phyloP scores from a whole-genome alignment of 2,113 vertebrate species.

The Lamprotornis superbus region DNA sequence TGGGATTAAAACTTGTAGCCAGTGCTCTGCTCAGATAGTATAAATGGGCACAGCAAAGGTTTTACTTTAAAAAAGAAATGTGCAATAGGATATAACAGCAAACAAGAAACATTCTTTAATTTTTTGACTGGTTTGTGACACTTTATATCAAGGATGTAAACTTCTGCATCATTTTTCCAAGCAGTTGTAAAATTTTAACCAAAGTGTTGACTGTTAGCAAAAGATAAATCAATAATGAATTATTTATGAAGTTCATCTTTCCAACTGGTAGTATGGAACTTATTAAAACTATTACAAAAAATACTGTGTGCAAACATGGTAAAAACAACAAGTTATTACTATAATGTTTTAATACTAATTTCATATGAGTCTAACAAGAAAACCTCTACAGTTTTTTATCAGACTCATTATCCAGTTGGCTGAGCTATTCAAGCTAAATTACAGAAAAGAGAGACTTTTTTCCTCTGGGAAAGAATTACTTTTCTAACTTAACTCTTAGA shows the following conservation, averaged over 20 bases:
- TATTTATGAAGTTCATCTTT: not conserved
- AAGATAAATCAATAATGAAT: not conserved
- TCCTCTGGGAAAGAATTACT: not conserved
- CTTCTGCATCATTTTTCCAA: not conserved
- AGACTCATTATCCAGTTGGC: not conserved
- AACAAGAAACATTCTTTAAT: not conserved
- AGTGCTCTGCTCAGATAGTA: not conserved
- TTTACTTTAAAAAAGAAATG: not conserved
- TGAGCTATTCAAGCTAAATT: not conserved
- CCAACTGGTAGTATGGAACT: not conserved
- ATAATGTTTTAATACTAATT: not conserved
- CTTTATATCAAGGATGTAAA: not conserved
- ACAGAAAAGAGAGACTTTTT: not conserved
- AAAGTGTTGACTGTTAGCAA: not conserved
- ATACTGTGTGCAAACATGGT: not conserved
- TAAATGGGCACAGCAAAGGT: not conserved
- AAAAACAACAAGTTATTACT: slow-evolving; percentile 1
- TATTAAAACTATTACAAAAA: slow-evolving; percentile 23
- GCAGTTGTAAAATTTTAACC: not conserved
- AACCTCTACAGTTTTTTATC: not conserved
- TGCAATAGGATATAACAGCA: not conserved
- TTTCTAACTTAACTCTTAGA: not conserved
- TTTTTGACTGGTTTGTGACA: not conserved
- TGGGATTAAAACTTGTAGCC: not conserved
- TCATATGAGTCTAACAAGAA: not conserved